Conservation (phyloP, 2,888 invertebrate genomes). For the Acleris emargana region DNA sequence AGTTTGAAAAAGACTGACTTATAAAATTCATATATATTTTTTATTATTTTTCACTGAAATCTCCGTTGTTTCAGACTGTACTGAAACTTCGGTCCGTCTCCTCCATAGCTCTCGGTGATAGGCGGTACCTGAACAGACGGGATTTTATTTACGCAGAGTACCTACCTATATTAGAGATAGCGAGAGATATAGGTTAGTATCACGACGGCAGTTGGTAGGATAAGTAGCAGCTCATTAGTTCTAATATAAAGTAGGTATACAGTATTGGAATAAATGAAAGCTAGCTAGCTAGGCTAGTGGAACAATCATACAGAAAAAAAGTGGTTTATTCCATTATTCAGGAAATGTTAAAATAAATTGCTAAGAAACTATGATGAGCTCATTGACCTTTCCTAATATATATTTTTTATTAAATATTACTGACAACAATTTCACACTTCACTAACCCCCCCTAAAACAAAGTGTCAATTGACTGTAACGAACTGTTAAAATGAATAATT, state of each 20-base stretch:
- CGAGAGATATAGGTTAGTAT: slow-evolving; percentile 27
- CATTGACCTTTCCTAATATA: background rate
- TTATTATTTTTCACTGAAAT: background rate
- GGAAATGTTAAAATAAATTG: too few species aligned
- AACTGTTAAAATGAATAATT: slow-evolving; percentile 2
- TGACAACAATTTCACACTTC: slow-evolving; percentile 14
- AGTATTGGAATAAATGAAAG: too few species aligned
- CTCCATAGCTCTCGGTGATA: slow-evolving; percentile 75
- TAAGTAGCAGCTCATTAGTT: too few species aligned
- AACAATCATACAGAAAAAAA: too few species aligned
- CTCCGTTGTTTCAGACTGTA: slow-evolving; percentile 54
- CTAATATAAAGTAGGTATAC: too few species aligned
- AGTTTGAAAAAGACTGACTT: too few species aligned
- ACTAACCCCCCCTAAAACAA: slow-evolving; percentile 5
- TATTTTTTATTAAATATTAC: background rate
- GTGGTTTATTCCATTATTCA: too few species aligned
- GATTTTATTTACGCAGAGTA: slow-evolving; percentile 43
- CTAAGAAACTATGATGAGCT: background rate
- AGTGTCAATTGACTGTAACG: slow-evolving; percentile 14
- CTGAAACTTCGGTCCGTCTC: slow-evolving; percentile 78
- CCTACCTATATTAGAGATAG: slow-evolving; percentile 35
- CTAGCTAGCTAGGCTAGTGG: too few species aligned
- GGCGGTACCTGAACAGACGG: slow-evolving; percentile 63
- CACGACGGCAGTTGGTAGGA: background rate
- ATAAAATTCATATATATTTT: background rate